Base-by-base conservation (phyloP, 2,113 vertebrate genomes). In the Hemichromis elongatus region DNA sequence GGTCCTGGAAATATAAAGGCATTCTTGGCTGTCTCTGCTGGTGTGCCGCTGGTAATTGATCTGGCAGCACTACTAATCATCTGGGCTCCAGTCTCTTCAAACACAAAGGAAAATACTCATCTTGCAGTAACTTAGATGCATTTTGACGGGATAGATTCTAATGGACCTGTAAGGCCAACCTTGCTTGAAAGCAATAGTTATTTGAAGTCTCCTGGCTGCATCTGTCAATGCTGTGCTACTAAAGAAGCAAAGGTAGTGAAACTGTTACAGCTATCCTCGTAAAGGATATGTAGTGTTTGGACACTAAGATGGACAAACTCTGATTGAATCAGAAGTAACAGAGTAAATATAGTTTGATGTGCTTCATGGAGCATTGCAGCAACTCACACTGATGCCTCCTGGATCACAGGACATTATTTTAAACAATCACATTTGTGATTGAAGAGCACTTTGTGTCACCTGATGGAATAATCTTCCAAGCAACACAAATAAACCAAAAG, bases 11-110 rank as follows among this genome's bases (percentile, higher is more conserved):
- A 86, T 86, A 59, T 89, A 81, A 77, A 37, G 83, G 85, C 79
- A 13, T 8, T 70, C 87, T 90, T 80, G 42, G 83, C 81, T 87
- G 56, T 68, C 73, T 84, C 80, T 85, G 86, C 59, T 92, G 91
- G 90, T 91, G 88, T 92, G 80, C 80, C 86, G 68, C 82, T 89
- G 78, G 88, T 92, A 93, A 94, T 94, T 94, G 91, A 94, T 90
- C 92, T 95, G 95, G 93, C 93, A 93, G 77, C 86, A 82, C 92
- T 93, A 89, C 88, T 73, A 73, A 87, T 83, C 94, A 93, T 93
- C 82, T 91, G 91, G 92, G 86, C 92, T 84, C 50, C 56, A 82
- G 83, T 86, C 82, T 94, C 87, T 82, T 90, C 89, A 93, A 93
- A 92, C 85, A 90, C 80, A 52, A 85, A 78, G 81, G 82, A 77